Evolutionary conservation across 1,140 invertebrate species (phyloP).

Genomic region (Drosophila eugracilis): DNA sequence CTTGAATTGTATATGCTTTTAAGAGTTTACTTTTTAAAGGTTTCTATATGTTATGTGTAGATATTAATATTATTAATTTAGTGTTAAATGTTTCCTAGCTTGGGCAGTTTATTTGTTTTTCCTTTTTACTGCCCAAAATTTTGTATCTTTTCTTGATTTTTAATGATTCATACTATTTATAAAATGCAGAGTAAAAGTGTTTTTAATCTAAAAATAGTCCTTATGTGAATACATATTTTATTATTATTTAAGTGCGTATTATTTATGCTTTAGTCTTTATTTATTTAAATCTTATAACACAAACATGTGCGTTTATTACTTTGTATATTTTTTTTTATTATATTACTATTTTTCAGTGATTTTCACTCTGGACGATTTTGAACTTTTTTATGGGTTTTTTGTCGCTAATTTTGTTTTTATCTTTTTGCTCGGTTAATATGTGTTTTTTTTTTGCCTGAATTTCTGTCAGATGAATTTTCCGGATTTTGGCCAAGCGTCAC

Average conservation of each 20-base stretch:
- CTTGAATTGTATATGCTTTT: neutral
- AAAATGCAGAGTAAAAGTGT: neutral
- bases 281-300: neutral
- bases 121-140: neutral
- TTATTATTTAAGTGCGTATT: neutral
- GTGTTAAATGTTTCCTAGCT: neutral
- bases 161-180: neutral
- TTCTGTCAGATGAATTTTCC: slow-evolving; percentile 30
- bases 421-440: neutral
- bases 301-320: slow-evolving; percentile 3
- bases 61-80: neutral
- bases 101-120: neutral
- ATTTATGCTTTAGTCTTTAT: neutral
- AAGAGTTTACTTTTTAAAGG: neutral
- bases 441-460: neutral
- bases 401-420: slow-evolving; percentile 28
- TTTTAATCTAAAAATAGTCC: neutral
- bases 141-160: neutral
- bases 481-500: slow-evolving; percentile 52
- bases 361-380: neutral
- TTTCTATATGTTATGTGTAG: neutral
- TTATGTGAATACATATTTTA: neutral
- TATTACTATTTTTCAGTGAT: neutral
- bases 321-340: slow-evolving; percentile 1
- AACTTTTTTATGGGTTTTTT: slow-evolving; percentile 30